phyloP scores from a whole-genome alignment of 2,888 invertebrate species.

The Nineta flava region DNA sequence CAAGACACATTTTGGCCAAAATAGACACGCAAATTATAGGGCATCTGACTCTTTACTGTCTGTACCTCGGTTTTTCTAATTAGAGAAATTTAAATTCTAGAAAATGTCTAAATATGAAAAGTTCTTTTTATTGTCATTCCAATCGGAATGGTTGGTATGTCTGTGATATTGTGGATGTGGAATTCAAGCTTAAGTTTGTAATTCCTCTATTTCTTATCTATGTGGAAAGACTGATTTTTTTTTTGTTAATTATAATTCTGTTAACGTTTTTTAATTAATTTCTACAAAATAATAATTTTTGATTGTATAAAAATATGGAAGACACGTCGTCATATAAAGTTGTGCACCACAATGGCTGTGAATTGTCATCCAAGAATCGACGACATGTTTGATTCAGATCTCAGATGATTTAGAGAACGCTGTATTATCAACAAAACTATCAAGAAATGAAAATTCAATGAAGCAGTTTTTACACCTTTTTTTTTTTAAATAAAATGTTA shows the following conservation, averaged over 20 bases:
- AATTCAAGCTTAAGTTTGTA: conserved; percentile 7
- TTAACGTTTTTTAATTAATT: not conserved
- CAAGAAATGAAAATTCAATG: no score
- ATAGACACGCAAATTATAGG: no score
- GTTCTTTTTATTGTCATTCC: no score
- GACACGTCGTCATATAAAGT: not conserved
- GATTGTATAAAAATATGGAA: not conserved
- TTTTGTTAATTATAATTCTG: conserved; percentile 16
- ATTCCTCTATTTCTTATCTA: conserved; percentile 46
- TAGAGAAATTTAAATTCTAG: no score
- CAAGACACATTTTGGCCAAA: no score
- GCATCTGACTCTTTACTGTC: no score
- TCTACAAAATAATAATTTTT: not conserved
- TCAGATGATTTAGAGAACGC: not conserved
- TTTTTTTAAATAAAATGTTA: no score
- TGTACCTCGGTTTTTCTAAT: no score
- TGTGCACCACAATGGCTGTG: not conserved
- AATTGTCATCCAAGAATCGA: no score
- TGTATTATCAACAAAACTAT: not conserved
- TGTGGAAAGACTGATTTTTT: conserved; percentile 60
- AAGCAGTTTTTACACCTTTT: no score
- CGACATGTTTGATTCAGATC: no score
- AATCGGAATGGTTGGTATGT: not conserved
- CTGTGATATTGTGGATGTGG: not conserved
- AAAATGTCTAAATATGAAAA: no score